These are phyloP conservation scores for Cydia splendana DNA, from an alignment of 1,140 invertebrate genomes.

Conservation along the genomic window DNA sequence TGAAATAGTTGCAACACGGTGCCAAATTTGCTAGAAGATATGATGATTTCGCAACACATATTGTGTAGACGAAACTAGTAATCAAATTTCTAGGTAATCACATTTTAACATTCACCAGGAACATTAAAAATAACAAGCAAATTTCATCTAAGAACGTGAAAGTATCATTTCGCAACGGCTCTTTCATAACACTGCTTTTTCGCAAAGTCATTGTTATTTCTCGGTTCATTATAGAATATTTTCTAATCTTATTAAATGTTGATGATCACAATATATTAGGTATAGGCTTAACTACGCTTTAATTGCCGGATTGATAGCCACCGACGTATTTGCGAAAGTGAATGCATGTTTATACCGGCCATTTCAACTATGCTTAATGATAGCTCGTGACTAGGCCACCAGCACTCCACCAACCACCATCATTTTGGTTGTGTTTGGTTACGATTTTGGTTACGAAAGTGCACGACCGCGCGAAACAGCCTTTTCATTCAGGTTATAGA, in stretches of 20 bases:
- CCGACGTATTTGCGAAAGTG: conserved; percentile 38
- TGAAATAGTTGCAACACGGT: neutral
- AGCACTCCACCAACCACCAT: neutral
- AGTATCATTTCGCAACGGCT: conserved; percentile 23
- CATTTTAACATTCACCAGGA: conserved; percentile 19
- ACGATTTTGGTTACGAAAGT: too few species aligned
- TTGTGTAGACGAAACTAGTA: conserved; percentile 13
- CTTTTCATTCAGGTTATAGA: too few species aligned
- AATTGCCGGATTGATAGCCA: conserved; percentile 33
- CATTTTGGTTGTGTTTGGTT: too few species aligned
- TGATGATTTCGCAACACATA: conserved; percentile 9
- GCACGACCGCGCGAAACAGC: too few species aligned
- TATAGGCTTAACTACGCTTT: conserved; percentile 37
- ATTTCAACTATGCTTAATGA: conserved; percentile 5
- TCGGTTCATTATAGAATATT: conserved; percentile 1
- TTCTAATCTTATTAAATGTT: neutral
- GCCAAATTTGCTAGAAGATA: neutral
- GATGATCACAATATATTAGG: neutral
- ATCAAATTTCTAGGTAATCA: conserved; percentile 28
- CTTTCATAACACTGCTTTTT: neutral
- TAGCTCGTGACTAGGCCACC: neutral
- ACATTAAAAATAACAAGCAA: conserved; percentile 14
- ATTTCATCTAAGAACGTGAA: conserved; percentile 8
- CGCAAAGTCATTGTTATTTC: conserved; percentile 17
- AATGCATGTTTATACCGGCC: neutral